Evolutionary conservation across 2,888 invertebrate genomes (phyloP).

Genomic region (Bellardia pandia): DNA sequence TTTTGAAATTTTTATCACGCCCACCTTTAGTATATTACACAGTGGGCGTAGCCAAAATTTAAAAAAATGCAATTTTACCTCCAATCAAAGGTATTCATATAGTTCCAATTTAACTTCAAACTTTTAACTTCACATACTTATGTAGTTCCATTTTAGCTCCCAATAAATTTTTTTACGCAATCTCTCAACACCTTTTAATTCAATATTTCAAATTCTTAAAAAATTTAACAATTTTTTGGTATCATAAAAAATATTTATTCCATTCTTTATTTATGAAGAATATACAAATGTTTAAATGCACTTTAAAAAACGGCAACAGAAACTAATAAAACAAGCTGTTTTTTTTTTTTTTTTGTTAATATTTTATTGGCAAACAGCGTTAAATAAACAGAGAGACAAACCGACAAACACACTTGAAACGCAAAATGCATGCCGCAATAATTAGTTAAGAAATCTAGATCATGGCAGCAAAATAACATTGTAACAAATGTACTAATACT

Average conservation of each 20-base stretch:
- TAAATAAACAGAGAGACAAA: slow-evolving; percentile 14
- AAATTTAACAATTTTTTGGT: neutral
- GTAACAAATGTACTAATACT: slow-evolving; percentile 75
- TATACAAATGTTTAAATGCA: slow-evolving; percentile 36
- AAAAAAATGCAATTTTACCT: too few relatives aligned
- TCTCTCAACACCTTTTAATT: too few relatives aligned
- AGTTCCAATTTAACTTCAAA: too few relatives aligned
- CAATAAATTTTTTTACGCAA: too few relatives aligned
- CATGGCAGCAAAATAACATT: slow-evolving; percentile 80
- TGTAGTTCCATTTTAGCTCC: too few relatives aligned
- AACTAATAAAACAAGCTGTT: slow-evolving; percentile 17
- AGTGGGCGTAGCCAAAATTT: too few relatives aligned
- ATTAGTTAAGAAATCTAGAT: slow-evolving; percentile 80
- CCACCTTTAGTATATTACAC: too few relatives aligned
- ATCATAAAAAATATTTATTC: neutral
- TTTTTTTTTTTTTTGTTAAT: slow-evolving; percentile 29
- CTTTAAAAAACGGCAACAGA: slow-evolving; percentile 28
- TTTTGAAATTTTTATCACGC: too few relatives aligned
- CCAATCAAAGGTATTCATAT: too few relatives aligned
- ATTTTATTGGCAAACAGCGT: slow-evolving; percentile 65
- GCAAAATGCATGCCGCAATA: slow-evolving; percentile 76
- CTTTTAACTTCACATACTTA: too few relatives aligned
- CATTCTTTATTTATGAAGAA: too few relatives aligned
- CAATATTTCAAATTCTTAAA: too few relatives aligned
- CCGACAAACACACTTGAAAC: slow-evolving; percentile 61